Evolutionary conservation across 2,797 vertebrate species (phyloP).

Genomic region (Lagorchestes hirsutus): DNA sequence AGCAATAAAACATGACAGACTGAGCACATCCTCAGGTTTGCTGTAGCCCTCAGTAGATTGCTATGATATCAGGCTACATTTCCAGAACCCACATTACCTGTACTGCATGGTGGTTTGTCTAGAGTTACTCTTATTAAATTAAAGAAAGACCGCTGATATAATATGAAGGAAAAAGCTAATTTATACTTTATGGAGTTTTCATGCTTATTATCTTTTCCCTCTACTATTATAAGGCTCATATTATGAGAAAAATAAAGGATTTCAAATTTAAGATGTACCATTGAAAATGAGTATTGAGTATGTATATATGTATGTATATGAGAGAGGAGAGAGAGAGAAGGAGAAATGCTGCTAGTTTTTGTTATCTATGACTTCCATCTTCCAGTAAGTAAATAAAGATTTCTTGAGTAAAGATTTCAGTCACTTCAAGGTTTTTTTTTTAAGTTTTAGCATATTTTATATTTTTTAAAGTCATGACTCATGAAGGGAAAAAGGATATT

Average conservation of each 20-base stretch:
- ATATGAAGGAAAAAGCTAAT: not conserved
- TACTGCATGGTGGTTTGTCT: not conserved
- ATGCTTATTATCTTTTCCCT: not conserved
- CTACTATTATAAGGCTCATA: not conserved
- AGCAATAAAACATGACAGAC: conserved; percentile 51
- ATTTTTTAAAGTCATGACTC: not conserved
- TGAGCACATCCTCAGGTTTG: conserved; percentile 27
- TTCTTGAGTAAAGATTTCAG: not conserved
- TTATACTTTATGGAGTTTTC: not conserved
- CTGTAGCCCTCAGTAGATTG: conserved; percentile 51
- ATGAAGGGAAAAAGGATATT: conserved; percentile 19
- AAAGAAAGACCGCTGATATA: not conserved
- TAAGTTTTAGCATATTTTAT: not conserved
- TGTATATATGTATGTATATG: not conserved
- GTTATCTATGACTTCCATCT: not conserved
- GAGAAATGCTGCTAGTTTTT: not conserved
- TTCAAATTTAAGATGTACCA: not conserved
- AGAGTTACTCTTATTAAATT: not conserved
- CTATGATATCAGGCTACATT: conserved; percentile 17
- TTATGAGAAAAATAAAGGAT: not conserved
- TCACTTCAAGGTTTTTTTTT: not conserved
- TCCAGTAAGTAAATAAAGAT: too few species aligned
- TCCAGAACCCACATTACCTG: conserved; percentile 3
- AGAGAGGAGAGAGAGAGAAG: not conserved
- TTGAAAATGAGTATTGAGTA: not conserved